Percentiles rank a stretch among this genome's conserved stretches.
These are phyloP conservation scores for Procambarus clarkii DNA, from an alignment of 1,140 invertebrate genomes.

Conservation along the genomic window DNA sequence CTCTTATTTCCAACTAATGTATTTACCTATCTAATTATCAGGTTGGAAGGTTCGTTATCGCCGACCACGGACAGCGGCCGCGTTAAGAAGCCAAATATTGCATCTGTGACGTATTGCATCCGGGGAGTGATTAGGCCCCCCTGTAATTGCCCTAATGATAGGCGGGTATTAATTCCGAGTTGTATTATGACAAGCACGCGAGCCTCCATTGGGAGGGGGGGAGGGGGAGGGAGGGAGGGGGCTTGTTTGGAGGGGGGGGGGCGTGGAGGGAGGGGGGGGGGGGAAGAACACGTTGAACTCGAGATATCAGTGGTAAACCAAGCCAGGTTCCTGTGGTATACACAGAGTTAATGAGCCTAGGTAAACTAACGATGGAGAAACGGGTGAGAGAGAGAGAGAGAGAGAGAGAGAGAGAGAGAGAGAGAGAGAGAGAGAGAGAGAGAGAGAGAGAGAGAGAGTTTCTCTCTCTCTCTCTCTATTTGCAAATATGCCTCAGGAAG, in stretches of 20 bases:
- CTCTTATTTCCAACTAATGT: neutral
- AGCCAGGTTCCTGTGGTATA: too few relatives aligned
- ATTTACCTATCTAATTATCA: slow-evolving; percentile 45
- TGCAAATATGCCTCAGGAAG: too few relatives aligned
- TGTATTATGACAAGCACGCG: slow-evolving; percentile 46
- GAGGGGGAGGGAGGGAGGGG: too few relatives aligned
- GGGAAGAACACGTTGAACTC: neutral
- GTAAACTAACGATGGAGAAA: neutral
- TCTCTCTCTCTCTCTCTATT: too few relatives aligned
- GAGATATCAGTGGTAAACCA: too few relatives aligned
- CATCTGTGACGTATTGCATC: slow-evolving; percentile 45
- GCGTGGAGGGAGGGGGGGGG: neutral
- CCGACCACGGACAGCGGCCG: neutral
- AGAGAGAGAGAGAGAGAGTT: too few relatives aligned
- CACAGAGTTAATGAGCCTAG: too few relatives aligned
- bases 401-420: neutral
- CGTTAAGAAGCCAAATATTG: slow-evolving; percentile 38
- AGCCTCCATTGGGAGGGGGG: neutral
- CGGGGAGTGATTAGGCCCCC: slow-evolving; percentile 15
- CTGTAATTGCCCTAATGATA: slow-evolving; percentile 10
- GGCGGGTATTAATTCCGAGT: slow-evolving; percentile 53
- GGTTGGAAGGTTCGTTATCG: neutral
- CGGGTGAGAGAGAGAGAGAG: neutral
- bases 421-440: neutral
- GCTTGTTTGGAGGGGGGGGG: neutral